Conservation (phyloP, 2,888 invertebrate species). For the Synanthedon formicaeformis region DNA sequence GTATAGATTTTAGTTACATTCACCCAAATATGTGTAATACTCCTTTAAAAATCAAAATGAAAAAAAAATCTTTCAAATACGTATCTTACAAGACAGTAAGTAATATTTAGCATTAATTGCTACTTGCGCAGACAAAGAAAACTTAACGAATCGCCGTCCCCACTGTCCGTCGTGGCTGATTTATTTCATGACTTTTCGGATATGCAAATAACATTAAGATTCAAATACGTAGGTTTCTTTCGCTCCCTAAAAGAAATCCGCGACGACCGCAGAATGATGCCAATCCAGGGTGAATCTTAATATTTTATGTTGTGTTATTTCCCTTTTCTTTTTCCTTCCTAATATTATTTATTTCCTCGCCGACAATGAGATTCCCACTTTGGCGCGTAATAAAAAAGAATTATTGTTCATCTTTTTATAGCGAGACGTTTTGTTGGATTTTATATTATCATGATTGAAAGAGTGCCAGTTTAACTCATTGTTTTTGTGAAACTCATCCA, state of each 20-base stretch:
- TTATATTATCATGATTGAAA: slow-evolving; percentile 55
- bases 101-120: slow-evolving; percentile 49
- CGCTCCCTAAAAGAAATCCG: slow-evolving; percentile 54
- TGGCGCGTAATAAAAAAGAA: slow-evolving; percentile 68
- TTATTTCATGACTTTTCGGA: slow-evolving; percentile 70
- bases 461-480: slow-evolving; percentile 30
- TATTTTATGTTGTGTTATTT: slow-evolving; percentile 71
- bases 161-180: slow-evolving; percentile 65
- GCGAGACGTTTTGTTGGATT: slow-evolving; percentile 58
- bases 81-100: neutral
- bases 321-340: slow-evolving; percentile 64
- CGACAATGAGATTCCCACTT: slow-evolving; percentile 71
- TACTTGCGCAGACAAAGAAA: slow-evolving; percentile 53
- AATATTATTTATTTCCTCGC: slow-evolving; percentile 67
- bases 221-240: slow-evolving; percentile 61
- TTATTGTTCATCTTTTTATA: slow-evolving; percentile 69
- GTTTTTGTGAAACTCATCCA: neutral
- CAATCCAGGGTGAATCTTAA: slow-evolving; percentile 70
- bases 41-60: no score
- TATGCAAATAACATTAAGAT: slow-evolving; percentile 70
- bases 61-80: neutral
- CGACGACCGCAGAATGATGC: slow-evolving; percentile 64
- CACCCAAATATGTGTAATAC: no score
- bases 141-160: slow-evolving; percentile 60
- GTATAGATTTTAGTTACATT: no score